These are phyloP conservation scores for Apamea epomidion DNA, from an alignment of 2,888 invertebrate species.

Conservation along the genomic window DNA sequence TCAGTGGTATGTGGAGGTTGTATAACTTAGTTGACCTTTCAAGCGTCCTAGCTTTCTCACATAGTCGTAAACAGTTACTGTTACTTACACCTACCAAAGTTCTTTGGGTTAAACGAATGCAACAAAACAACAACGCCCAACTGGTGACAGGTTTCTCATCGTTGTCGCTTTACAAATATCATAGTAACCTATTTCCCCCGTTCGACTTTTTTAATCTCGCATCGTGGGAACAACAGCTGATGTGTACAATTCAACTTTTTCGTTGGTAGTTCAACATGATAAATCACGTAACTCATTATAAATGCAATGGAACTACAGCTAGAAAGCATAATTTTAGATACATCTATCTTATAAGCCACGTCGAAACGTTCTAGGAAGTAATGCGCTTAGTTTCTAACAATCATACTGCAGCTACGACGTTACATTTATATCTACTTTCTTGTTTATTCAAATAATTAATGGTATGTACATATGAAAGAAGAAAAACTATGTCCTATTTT, in stretches of 20 bases:
- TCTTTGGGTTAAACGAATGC: slow-evolving; percentile 35
- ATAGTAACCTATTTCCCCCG: slow-evolving; percentile 64
- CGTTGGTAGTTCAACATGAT: slow-evolving; percentile 19
- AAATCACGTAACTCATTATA: slow-evolving; percentile 34
- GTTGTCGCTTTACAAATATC: slow-evolving; percentile 47
- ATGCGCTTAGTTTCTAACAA: not conserved
- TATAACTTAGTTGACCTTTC: slow-evolving; percentile 50
- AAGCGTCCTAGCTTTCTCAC: slow-evolving; percentile 50
- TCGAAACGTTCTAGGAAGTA: slow-evolving; percentile 20
- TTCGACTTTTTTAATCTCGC: slow-evolving; percentile 62
- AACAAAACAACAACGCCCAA: slow-evolving; percentile 33
- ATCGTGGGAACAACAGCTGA: slow-evolving; percentile 62
- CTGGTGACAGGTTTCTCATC: slow-evolving; percentile 55
- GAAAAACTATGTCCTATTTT: slow-evolving; percentile 15
- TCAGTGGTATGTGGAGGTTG: slow-evolving; percentile 55
- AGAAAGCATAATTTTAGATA: slow-evolving; percentile 22
- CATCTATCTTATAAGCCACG: not conserved
- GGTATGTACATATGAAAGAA: not conserved
- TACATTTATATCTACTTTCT: slow-evolving; percentile 1
- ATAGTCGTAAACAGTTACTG: slow-evolving; percentile 28
- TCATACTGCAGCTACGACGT: not conserved
- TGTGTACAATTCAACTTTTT: slow-evolving; percentile 37
- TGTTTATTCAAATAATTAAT: slow-evolving; percentile 39
- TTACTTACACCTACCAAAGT: slow-evolving; percentile 22
- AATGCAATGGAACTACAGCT: slow-evolving; percentile 31